phyloP scores from a whole-genome alignment of 37 sponge, comb jelly and placozoan genomes.

The Cliona cf. orientalis region DNA sequence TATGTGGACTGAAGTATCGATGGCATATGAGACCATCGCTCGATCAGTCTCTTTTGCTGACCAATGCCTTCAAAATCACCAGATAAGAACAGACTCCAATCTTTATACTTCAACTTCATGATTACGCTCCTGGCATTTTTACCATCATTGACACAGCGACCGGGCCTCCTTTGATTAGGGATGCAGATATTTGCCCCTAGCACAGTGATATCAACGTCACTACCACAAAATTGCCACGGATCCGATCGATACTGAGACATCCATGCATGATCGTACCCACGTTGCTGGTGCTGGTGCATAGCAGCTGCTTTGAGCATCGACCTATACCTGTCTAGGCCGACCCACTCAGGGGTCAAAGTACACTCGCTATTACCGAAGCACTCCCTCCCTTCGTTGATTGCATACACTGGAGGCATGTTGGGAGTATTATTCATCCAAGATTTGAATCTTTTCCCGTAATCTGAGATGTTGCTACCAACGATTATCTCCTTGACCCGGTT shows the following conservation, averaged over 20 bases:
- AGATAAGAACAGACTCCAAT: slow-evolving; percentile 22
- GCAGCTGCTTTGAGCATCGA: too few species aligned
- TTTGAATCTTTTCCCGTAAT: not conserved
- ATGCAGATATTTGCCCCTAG: slow-evolving; percentile 30
- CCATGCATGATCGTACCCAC: too few species aligned
- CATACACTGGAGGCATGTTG: slow-evolving; percentile 16
- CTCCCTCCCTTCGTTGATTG: not conserved
- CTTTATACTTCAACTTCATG: slow-evolving; percentile 16
- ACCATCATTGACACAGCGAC: too few species aligned
- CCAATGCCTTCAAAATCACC: slow-evolving; percentile 22
- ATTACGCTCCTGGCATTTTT: slow-evolving; percentile 11
- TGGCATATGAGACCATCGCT: not conserved
- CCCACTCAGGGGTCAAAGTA: slow-evolving; percentile 10
- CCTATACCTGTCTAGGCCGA: too few species aligned
- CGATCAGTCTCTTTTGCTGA: slow-evolving; percentile 2
- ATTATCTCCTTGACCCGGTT: not conserved
- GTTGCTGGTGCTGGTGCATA: too few species aligned
- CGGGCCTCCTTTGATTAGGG: too few species aligned
- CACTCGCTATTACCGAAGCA: slow-evolving; percentile 22
- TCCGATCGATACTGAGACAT: too few species aligned
- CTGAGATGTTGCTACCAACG: not conserved
- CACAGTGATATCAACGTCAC: slow-evolving; percentile 13
- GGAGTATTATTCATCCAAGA: not conserved
- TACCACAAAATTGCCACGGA: slow-evolving; percentile 34
- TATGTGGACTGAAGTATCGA: slow-evolving; percentile 11